phyloP scores from a whole-genome alignment of 64 coral and sea anemone genomes.

The Cladopsammia gracilis region DNA sequence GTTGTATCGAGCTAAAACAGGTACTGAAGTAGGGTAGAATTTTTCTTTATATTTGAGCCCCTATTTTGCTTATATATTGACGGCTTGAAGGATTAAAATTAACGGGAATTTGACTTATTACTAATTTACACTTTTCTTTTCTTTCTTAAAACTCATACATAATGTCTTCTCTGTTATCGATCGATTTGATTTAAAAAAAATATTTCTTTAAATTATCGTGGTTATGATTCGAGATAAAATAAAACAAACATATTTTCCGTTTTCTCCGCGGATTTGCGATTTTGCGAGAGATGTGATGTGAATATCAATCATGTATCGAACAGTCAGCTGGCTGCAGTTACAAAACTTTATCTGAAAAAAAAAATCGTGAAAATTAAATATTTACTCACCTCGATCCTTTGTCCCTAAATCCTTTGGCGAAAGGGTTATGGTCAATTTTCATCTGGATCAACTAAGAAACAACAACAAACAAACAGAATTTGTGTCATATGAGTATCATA shows the following conservation, averaged over 20 bases:
- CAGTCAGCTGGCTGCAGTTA: background rate
- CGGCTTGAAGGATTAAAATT: background rate
- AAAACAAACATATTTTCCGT: background rate
- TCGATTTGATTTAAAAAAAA: background rate
- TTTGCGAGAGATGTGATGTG: background rate
- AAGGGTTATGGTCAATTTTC: constrained; percentile 97
- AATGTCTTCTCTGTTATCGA: background rate
- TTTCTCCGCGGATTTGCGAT: background rate
- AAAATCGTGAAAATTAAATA: constrained; percentile 39
- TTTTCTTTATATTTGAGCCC: too few relatives aligned
- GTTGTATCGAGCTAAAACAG: too few relatives aligned
- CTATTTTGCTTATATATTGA: background rate
- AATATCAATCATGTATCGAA: background rate
- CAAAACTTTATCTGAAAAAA: background rate
- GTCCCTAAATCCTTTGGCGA: constrained; percentile 93
- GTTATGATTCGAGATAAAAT: background rate
- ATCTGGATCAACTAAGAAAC: constrained; percentile 86
- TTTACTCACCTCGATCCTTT: constrained; percentile 83
- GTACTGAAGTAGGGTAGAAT: too few relatives aligned
- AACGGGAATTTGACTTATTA: background rate
- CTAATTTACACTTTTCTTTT: background rate
- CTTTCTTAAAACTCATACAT: background rate
- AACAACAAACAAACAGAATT: background rate
- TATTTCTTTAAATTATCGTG: background rate
- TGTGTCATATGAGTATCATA: background rate